A percentile compares a stretch with the other conserved stretches of the same genome.
These are phyloP conservation scores for Riparia riparia DNA, from an alignment of 2,113 vertebrate species.

Conservation along the genomic window DNA sequence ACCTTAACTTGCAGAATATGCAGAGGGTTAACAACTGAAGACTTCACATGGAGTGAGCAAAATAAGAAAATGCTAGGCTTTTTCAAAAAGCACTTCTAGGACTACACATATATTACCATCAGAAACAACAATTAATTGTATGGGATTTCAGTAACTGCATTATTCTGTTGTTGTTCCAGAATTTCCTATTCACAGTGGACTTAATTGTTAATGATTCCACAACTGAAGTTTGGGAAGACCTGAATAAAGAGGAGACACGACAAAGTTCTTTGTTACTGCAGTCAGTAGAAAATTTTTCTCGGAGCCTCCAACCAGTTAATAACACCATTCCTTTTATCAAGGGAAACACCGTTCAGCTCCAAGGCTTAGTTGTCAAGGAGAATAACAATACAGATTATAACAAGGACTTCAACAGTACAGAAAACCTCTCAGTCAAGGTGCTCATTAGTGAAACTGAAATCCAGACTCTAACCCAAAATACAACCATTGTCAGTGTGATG, in stretches of 20 bases:
- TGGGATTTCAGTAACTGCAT: neutral
- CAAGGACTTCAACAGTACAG: constrained; percentile 40
- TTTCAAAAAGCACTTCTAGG: neutral
- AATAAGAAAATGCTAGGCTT: neutral
- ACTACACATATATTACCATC: neutral
- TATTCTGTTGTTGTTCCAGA: constrained; percentile 73
- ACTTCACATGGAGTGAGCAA: neutral
- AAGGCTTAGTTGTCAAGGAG: constrained; percentile 2
- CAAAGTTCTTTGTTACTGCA: constrained; percentile 72
- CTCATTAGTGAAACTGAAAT: constrained; percentile 39
- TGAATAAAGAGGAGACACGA: neutral
- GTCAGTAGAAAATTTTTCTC: constrained; percentile 78
- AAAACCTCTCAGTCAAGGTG: constrained; percentile 59
- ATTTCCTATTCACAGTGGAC: constrained; percentile 76
- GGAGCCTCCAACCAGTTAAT: neutral
- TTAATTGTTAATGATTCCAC: constrained; percentile 71
- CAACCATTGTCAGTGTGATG: constrained; percentile 71
- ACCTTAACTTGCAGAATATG: neutral
- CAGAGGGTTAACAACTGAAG: neutral
- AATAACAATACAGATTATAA: neutral
- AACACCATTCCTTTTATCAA: neutral
- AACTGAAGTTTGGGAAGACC: neutral
- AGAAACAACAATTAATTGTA: neutral
- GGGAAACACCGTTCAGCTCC: constrained; percentile 68
- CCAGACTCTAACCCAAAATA: neutral